These are phyloP conservation scores for Drosophila trichaetosa DNA, from an alignment of 2,888 invertebrate genomes.

Conservation along the genomic window DNA sequence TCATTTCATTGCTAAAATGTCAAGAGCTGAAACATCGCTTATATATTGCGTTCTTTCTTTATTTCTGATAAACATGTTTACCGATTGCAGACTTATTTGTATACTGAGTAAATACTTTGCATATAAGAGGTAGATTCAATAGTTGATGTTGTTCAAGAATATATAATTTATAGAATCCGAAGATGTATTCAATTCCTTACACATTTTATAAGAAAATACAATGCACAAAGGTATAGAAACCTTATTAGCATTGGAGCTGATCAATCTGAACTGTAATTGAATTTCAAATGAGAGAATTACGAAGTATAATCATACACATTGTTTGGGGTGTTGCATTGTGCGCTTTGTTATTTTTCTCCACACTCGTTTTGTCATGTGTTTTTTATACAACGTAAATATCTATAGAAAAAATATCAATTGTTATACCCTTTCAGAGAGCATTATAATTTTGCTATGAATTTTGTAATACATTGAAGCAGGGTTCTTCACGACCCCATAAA, in stretches of 20 bases:
- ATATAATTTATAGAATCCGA: not conserved
- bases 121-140: not conserved
- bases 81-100: not conserved
- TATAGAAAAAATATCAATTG: not conserved
- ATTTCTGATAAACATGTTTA: not conserved
- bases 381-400: not conserved
- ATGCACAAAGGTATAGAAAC: not conserved
- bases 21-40: not conserved
- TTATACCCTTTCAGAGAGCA: not conserved
- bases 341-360: not conserved
- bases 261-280: not conserved
- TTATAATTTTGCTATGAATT: not conserved
- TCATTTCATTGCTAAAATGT: not conserved
- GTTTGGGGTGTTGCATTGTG: not conserved
- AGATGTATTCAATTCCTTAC: not conserved
- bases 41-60: not conserved
- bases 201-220: not conserved
- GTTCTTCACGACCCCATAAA: accelerated
- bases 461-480: not conserved
- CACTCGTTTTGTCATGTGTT: not conserved
- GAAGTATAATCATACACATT: not conserved
- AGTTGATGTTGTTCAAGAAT: not conserved
- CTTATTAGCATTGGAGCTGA: not conserved
- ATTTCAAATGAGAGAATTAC: not conserved
- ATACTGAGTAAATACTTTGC: not conserved